A percentile compares a stretch with the other conserved stretches of the same genome.
Evolutionary conservation across 2,797 vertebrate species (phyloP).

Genomic region (Megaceryle alcyon): DNA sequence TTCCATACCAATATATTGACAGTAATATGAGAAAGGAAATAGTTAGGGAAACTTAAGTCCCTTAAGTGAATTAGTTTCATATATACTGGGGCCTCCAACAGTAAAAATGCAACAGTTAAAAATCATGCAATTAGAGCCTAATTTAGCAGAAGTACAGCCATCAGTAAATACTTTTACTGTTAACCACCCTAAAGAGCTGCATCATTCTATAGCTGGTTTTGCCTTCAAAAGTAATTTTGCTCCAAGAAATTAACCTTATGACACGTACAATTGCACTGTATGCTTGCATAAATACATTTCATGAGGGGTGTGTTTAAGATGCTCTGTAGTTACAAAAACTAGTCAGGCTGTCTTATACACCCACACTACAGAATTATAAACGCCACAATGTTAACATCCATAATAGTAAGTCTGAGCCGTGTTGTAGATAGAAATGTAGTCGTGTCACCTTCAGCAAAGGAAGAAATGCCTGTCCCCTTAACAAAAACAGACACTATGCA

Average conservation of each 20-base stretch:
- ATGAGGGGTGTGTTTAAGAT: not conserved
- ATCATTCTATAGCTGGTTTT: not conserved
- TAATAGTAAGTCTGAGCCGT: not conserved
- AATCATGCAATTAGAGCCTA: not conserved
- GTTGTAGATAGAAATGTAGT: no score
- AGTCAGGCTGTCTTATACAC: not conserved
- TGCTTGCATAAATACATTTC: no score
- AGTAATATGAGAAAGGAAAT: not conserved
- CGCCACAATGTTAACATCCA: accelerated
- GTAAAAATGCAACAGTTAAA: not conserved
- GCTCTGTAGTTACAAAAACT: not conserved
- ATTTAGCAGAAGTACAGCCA: not conserved
- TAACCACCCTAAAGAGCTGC: not conserved
- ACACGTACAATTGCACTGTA: accelerated
- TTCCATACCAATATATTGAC: not conserved
- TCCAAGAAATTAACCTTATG: not conserved
- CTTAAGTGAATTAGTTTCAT: not conserved
- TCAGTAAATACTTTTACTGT: not conserved
- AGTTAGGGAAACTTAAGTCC: accelerated
- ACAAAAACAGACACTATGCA: not conserved
- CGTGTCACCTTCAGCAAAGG: not conserved
- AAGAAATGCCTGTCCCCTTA: not conserved
- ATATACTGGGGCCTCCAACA: not conserved
- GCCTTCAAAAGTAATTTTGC: not conserved
- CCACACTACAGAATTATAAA: not conserved